These are phyloP conservation scores for Wiebesia pumilae DNA, from an alignment of 1,140 invertebrate species.

Conservation along the genomic window DNA sequence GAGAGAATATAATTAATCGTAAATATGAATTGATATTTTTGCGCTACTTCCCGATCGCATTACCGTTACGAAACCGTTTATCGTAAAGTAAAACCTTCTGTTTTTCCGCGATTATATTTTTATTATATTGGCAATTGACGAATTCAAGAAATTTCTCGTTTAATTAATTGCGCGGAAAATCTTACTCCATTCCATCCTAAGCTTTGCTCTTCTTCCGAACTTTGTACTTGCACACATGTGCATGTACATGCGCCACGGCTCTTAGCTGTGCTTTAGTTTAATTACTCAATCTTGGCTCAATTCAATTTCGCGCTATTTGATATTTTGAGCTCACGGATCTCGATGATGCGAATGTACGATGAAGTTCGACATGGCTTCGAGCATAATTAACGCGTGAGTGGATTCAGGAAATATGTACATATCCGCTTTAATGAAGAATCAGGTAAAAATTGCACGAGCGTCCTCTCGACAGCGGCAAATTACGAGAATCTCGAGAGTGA, in stretches of 20 bases:
- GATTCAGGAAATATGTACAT: not conserved
- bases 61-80: too few relatives aligned
- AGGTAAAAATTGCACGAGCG: not conserved
- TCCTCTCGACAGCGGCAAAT: not conserved
- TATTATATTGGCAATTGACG: too few relatives aligned
- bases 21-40: too few relatives aligned
- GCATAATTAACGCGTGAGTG: constrained; percentile 26
- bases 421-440: constrained; percentile 6
- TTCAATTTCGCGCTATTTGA: constrained; percentile 41
- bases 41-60: too few relatives aligned
- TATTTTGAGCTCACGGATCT: constrained; percentile 18
- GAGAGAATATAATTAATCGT: too few relatives aligned
- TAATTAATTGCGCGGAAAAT: not conserved
- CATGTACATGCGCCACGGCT: not conserved
- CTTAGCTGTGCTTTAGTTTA: constrained; percentile 25
- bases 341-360: constrained; percentile 4
- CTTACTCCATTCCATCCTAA: not conserved
- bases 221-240: not conserved
- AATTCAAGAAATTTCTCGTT: too few relatives aligned
- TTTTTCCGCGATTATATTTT: too few relatives aligned
- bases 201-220: not conserved
- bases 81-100: too few relatives aligned
- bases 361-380: not conserved
- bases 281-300: constrained; percentile 36
- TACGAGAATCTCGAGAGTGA: not conserved